A percentile compares a stretch with the other conserved stretches of the same genome.
Conservation (phyloP, 2,797 vertebrate species). For the Brachyrhaphis roseni region DNA sequence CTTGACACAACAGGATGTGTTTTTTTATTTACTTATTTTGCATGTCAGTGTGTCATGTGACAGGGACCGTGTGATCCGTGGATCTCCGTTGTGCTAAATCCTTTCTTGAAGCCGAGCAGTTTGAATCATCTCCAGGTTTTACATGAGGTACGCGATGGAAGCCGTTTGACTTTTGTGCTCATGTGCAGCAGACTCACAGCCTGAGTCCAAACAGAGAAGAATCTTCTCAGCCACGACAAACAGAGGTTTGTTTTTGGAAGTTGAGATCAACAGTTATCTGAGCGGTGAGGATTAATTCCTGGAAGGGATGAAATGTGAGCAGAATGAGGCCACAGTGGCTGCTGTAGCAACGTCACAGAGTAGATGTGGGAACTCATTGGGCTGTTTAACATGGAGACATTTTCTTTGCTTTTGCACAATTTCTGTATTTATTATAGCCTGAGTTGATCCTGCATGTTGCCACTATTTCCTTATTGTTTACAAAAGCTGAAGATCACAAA, state of each 20-base stretch:
- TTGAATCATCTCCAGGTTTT: conserved; percentile 27
- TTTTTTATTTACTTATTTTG: conserved; percentile 35
- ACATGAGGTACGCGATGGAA: conserved; percentile 29
- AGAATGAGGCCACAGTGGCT: conserved; percentile 30
- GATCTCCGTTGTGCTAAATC: conserved; percentile 47
- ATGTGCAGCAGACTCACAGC: conserved; percentile 13
- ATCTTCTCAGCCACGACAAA: not conserved
- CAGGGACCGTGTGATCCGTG: conserved; percentile 54
- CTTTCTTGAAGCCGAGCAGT: conserved; percentile 33
- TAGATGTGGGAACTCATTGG: conserved; percentile 25
- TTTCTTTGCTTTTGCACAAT: conserved; percentile 46
- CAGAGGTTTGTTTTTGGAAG: conserved; percentile 10
- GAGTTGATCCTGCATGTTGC: conserved; percentile 82
- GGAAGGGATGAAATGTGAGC: conserved; percentile 11
- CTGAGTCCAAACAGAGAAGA: conserved; percentile 12
- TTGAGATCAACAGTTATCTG: conserved; percentile 2
- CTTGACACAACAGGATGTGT: conserved; percentile 25
- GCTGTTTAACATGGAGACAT: conserved; percentile 32
- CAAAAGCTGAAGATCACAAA: conserved; percentile 62
- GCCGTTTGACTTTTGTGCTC: conserved; percentile 35
- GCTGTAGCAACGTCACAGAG: conserved; percentile 50
- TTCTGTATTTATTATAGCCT: conserved; percentile 46
- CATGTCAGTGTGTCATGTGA: conserved; percentile 68
- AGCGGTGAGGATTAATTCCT: conserved; percentile 3
- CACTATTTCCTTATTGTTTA: conserved; percentile 74